Base-by-base conservation (phyloP, 2,113 vertebrate genomes). In the Egretta garzetta region DNA sequence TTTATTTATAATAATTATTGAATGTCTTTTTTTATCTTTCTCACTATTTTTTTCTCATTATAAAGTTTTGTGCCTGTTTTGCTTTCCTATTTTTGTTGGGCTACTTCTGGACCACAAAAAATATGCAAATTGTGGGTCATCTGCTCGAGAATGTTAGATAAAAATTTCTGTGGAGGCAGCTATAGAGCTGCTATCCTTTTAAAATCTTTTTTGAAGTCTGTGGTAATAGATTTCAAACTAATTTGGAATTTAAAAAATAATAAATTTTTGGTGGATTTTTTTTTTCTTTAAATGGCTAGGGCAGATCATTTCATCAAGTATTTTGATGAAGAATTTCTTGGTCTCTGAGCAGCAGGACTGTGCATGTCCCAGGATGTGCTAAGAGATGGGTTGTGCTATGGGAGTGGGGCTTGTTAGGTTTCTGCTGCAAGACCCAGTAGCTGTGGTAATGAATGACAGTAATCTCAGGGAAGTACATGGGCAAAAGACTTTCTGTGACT, bases 61-160 rank as follows among this genome's bases (percentile, higher is more conserved):
- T 47, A 67, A 37, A 62, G 33, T 82, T 96, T 93, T 89, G 30
- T 92, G 77, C 59, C 92, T 86, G 33, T 75, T 90, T 97, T 95
- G 33, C 22, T 94, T 88, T 83, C 43, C 18, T 86, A 4, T 70
- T 93, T 93, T 95, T 52, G 43, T 93, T 68, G 62, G 75, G 63
- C 22, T 79, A 17, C 30, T 55, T 64, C 24, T 22, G 22, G n/a
- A 12, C 32, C 62, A 52, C 22, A 66, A 47, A 83, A 23, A 66
- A 72, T 66, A 68, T 55, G 74, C 24, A 82, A 82, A 18, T 39
- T 9, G 5, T 55, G 53, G 86, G 19, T 70, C 64, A 80, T 86
- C 37, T 52, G 27, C 52, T 75, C 50, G 88, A 39, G 70, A 96
- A 84, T 35, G 14, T 33, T 47, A 71, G 71, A 39, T 39, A 82